phyloP scores from a whole-genome alignment of 2,888 invertebrate species.

The Lumbricus terrestris region DNA sequence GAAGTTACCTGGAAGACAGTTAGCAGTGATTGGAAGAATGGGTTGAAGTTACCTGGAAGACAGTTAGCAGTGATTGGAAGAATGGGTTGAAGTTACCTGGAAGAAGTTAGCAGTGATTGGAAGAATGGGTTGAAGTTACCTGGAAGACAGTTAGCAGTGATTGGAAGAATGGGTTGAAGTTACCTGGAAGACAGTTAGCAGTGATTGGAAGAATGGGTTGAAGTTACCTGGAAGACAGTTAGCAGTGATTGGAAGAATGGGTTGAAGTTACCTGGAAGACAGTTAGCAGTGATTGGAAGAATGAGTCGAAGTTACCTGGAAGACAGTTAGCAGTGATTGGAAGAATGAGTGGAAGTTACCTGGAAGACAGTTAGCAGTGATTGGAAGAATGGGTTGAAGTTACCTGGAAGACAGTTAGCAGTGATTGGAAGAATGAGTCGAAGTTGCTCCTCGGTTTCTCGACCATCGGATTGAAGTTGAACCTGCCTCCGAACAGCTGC shows the following conservation, averaged over 20 bases:
- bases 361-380: too few relatives aligned
- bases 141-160: slow-evolving; percentile 91
- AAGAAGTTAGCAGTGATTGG: slow-evolving; percentile 93
- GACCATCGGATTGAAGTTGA: slow-evolving; percentile 69
- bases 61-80: slow-evolving; percentile 95
- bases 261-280: slow-evolving; percentile 98
- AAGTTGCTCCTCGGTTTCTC: slow-evolving; percentile 95
- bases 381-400: too few relatives aligned
- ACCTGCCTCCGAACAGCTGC: slow-evolving; percentile 99
- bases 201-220: slow-evolving; percentile 96
- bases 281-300: slow-evolving; percentile 98
- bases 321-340: too few relatives aligned
- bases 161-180: slow-evolving; percentile 99
- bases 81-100: slow-evolving; percentile 99
- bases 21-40: too few relatives aligned
- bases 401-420: too few relatives aligned
- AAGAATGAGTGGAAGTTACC: too few relatives aligned
- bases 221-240: slow-evolving; percentile 98
- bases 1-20: slow-evolving; percentile 98
- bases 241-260: slow-evolving; percentile 96
- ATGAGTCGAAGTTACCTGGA: slow-evolving; percentile 98
- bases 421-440: slow-evolving; percentile 96
- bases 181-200: slow-evolving; percentile 93
- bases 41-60: too few relatives aligned
- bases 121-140: slow-evolving; percentile 99